Base-by-base conservation (phyloP, 1,140 invertebrate genomes). In the Drosophila lowei region DNA sequence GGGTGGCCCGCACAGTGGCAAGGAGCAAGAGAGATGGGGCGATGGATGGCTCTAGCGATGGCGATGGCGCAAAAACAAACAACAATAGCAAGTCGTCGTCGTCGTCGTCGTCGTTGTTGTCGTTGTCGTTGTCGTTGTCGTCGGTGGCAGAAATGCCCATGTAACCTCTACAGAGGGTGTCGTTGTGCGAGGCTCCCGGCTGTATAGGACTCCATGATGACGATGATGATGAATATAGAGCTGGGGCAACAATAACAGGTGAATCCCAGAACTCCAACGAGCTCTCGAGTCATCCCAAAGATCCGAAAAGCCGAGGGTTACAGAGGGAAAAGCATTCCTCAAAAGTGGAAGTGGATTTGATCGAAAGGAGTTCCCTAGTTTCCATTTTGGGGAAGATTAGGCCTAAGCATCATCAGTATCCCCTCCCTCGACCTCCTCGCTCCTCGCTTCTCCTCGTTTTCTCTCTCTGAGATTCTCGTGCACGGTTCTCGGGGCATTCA, bases 1-100 rank as follows among this genome's bases (percentile, higher is more conserved):
- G 83, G 83, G 83, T 88, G 83, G 78, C 72, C 73, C 63, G 72
- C 52, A 62, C 15, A 67, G 23, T 23, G n/a, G 72, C 25, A 47
- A 9, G 3, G 55, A 42, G 66, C 50, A 34, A 16, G 25, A 49
- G 75, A 43, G 50, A 65, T 47, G 59, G 58, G 43, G 25, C 38
- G 47, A 49, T 38, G 34, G 34, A 30, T 30, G 34, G 34, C 34
- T 13, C 11, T 38, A 13, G 48, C 9, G 74, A 16, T 56, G 41
- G 60, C 56, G 77, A 85, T 77, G 80, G 83, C 78, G 83, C 81
- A 86, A 86, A 86, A 86, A 88, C 77, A 86, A 81, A 86, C 83
- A 88, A 86, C 81, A 86, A 86, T 86, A 62, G 81, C 68, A 66
- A 88, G 66, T 67, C 52, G 44, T 68, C 34, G 34, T 38, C 3